phyloP scores from a whole-genome alignment of 2,888 invertebrate genomes.

The Brassicogethes aeneus region DNA sequence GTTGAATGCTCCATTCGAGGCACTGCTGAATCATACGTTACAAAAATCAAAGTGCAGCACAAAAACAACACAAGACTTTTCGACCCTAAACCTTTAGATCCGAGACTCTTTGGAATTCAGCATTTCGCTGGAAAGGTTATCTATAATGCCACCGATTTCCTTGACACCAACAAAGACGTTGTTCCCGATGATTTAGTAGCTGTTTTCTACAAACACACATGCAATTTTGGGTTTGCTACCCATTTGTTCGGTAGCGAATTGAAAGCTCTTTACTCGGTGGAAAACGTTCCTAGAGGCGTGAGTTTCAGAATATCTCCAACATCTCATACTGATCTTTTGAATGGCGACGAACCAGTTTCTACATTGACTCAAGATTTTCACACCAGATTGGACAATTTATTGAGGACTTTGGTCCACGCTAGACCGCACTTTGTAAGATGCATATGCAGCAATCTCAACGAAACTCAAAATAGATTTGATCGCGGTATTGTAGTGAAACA shows the following conservation, averaged over 20 bases:
- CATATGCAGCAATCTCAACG: constrained; percentile 76
- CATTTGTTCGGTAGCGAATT: constrained; percentile 91
- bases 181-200: constrained; percentile 88
- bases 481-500: constrained; percentile 76
- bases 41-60: constrained; percentile 74
- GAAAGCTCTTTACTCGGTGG: constrained; percentile 68
- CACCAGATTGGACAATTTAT: constrained; percentile 82
- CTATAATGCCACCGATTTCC: constrained; percentile 83
- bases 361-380: constrained; percentile 94
- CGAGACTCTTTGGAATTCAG: constrained; percentile 79
- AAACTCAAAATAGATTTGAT: constrained; percentile 77
- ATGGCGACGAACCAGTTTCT: constrained; percentile 77
- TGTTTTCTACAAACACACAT: constrained; percentile 85
- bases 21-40: constrained; percentile 69
- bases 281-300: constrained; percentile 66
- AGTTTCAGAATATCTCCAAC: constrained; percentile 87
- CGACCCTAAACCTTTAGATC: constrained; percentile 69
- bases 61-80: constrained; percentile 73
- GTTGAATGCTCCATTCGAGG: constrained; percentile 82
- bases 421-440: constrained; percentile 92
- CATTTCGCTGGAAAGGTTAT: constrained; percentile 82
- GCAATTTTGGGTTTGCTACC: constrained; percentile 95
- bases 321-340: constrained; percentile 71
- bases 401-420: constrained; percentile 86
- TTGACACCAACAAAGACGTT: constrained; percentile 86